Percentiles rank a stretch among this genome's conserved stretches.
These are phyloP conservation scores for Rhinogobio ventralis DNA, from an alignment of 2,797 vertebrate species.

Conservation along the genomic window DNA sequence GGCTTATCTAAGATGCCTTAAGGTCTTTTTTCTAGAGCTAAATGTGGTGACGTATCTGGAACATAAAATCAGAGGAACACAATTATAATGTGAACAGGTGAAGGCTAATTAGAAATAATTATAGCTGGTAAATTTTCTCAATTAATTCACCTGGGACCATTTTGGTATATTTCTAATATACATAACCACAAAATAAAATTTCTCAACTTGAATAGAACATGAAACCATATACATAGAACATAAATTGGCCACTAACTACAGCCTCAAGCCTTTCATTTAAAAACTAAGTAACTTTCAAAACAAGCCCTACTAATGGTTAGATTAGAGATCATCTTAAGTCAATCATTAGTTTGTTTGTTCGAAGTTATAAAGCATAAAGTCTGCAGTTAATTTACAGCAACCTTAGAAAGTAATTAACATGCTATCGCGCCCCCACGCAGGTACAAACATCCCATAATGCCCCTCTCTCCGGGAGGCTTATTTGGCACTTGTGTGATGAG, in stretches of 20 bases:
- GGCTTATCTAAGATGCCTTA: neutral
- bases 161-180: neutral
- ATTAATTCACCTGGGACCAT: neutral
- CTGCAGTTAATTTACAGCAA: conserved; percentile 41
- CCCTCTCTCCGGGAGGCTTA: conserved; percentile 62
- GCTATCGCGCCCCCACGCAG: conserved; percentile 60
- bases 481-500: conserved; percentile 50
- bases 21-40: neutral
- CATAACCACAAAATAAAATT: neutral
- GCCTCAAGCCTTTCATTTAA: neutral
- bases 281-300: conserved; percentile 10
- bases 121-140: neutral
- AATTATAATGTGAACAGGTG: neutral
- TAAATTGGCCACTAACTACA: neutral
- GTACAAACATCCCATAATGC: conserved; percentile 68
- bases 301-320: neutral
- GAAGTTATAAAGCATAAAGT: conserved; percentile 39
- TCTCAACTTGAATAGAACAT: neutral
- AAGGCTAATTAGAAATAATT: neutral
- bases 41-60: neutral
- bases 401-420: conserved; percentile 54
- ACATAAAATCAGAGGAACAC: neutral
- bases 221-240: neutral
- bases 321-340: conserved; percentile 16
- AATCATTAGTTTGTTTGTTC: conserved; percentile 13